A percentile compares a stretch with the other conserved stretches of the same genome.
phyloP scores from a whole-genome alignment of 2,888 invertebrate genomes.

The Thecophora atra region DNA sequence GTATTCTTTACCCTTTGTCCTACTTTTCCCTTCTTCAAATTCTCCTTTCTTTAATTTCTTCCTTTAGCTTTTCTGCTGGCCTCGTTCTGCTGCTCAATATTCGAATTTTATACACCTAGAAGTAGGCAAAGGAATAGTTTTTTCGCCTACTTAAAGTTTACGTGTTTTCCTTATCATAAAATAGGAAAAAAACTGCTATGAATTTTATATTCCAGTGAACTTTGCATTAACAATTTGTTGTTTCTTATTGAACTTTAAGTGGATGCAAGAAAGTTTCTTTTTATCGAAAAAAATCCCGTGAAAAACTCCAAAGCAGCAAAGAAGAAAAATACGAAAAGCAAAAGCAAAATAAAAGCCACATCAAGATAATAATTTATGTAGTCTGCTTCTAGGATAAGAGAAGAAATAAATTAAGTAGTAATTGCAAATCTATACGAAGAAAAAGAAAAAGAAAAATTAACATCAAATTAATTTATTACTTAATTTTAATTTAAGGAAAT shows the following conservation, averaged over 20 bases:
- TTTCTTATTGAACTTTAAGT: not conserved
- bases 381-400: too few species aligned
- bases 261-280: not conserved
- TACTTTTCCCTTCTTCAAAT: not conserved
- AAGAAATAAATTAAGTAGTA: too few species aligned
- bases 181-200: not conserved
- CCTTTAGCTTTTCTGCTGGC: not conserved
- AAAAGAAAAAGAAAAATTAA: too few species aligned
- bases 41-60: not conserved
- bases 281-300: not conserved
- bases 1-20: not conserved
- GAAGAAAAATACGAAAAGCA: too few species aligned
- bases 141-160: not conserved
- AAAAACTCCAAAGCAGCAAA: too few species aligned
- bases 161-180: not conserved
- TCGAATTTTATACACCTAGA: not conserved
- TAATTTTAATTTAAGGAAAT: too few species aligned
- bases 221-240: not conserved
- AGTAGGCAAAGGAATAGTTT: not conserved
- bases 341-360: too few species aligned
- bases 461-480: too few species aligned
- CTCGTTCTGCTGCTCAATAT: not conserved
- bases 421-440: too few species aligned
- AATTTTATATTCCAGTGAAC: not conserved
- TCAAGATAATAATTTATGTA: too few species aligned